A percentile compares a stretch with the other conserved stretches of the same genome.
Conservation (phyloP, 1,140 invertebrate species). For the Latrodectus geometricus region DNA sequence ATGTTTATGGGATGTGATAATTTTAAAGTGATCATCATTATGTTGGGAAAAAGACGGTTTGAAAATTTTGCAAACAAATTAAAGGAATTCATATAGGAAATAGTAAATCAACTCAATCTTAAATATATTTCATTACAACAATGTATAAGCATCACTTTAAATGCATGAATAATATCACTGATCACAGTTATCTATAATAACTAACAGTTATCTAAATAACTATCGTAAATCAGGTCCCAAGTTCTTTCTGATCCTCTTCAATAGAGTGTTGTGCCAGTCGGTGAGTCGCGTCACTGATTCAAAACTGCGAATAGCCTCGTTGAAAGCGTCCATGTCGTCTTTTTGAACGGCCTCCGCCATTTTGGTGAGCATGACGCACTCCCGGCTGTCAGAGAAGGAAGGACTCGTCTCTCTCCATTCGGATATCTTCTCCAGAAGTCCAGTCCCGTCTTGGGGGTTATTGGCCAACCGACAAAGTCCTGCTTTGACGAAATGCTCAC, state of each 20-base stretch:
- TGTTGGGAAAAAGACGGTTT: no score
- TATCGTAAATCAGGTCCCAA: conserved; percentile 49
- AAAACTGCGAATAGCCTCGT: conserved; percentile 26
- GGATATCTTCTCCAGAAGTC: not conserved
- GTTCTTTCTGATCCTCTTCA: conserved; percentile 36
- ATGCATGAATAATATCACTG: no score
- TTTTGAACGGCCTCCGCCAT: conserved; percentile 10
- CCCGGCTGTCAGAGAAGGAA: conserved; percentile 23
- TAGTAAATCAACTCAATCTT: no score
- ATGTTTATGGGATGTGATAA: no score
- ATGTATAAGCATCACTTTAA: no score
- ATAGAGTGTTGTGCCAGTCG: conserved; percentile 18
- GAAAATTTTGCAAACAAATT: no score
- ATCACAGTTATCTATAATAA: not conserved
- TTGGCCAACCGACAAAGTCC: conserved; percentile 26
- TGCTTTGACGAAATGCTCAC: conserved; percentile 19
- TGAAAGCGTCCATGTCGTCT: conserved; percentile 38
- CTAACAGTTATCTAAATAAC: not conserved
- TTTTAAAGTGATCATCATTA: no score
- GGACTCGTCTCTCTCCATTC: conserved; percentile 35
- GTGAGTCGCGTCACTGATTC: conserved; percentile 36
- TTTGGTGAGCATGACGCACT: not conserved
- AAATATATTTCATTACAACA: no score
- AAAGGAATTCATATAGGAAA: no score
- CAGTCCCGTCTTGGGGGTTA: conserved; percentile 30